These are phyloP conservation scores for Sarcophaga carnaria DNA, from an alignment of 2,888 invertebrate genomes.

Conservation along the genomic window DNA sequence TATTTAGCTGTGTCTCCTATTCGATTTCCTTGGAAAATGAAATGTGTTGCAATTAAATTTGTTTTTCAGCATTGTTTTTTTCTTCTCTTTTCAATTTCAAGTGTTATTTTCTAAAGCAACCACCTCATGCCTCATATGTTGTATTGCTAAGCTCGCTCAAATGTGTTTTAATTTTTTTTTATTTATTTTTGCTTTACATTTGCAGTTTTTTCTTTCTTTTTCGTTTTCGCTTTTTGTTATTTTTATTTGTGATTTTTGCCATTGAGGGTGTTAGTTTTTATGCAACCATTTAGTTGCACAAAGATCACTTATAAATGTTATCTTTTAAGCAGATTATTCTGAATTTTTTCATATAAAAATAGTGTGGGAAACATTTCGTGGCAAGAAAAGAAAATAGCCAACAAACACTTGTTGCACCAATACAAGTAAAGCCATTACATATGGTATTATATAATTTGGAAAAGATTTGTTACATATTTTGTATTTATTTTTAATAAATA, in stretches of 20 bases:
- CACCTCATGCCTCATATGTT: conserved; percentile 33
- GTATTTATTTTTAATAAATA: neutral
- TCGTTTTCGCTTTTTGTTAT: conserved; percentile 1
- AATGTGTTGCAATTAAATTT: conserved; percentile 66
- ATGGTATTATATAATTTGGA: neutral
- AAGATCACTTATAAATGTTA: conserved; percentile 60
- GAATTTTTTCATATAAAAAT: conserved; percentile 41
- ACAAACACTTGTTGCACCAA: neutral
- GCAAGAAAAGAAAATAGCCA: neutral
- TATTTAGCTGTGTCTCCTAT: conserved; percentile 46
- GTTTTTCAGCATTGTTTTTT: conserved; percentile 20
- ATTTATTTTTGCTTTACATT: neutral
- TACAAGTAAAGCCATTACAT: neutral
- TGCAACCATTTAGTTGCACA: conserved; percentile 57
- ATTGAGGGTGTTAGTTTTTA: conserved; percentile 48
- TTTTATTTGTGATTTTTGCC: too few relatives aligned
- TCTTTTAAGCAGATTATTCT: conserved; percentile 62
- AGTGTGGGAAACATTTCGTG: conserved; percentile 59
- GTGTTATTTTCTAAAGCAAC: conserved; percentile 4
- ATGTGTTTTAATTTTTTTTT: conserved; percentile 17
- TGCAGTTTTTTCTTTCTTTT: conserved; percentile 6
- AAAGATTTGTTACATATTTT: neutral
- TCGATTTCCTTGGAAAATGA: conserved; percentile 50
- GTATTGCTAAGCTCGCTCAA: conserved; percentile 17
- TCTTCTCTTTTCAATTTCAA: conserved; percentile 7